Base-by-base conservation (phyloP, 2,113 vertebrate genomes). In the Lampris incognitus region DNA sequence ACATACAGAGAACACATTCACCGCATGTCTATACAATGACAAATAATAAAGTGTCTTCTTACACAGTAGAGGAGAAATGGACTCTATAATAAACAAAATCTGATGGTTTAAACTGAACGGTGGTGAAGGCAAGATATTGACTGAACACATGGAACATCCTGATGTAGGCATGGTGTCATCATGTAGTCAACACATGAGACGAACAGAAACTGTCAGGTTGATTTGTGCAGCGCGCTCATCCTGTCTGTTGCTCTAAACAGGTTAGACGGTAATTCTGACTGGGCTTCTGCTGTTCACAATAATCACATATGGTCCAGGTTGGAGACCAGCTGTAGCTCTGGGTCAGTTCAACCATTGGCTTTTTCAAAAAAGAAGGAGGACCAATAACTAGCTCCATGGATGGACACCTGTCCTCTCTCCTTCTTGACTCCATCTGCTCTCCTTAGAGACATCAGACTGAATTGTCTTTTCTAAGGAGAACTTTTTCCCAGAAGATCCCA, bases 401-500 rank as follows among this genome's bases (percentile, higher is more conserved):
- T 82, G 81, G 67, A 60, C 79, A 80, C 78, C 9, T 79, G 68
- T 81, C 74, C 81, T 74, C 2, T 46, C 49, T 51, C 49, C 49
- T 4, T 10, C 8, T 4, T 51, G 49, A 51, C 49, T 51, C 11
- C 8, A 10, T 66, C 64, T 39, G 37, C 37, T 38, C 37, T 39
- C 48, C 8, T 13, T 24, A 66, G 49, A 55, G 51, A 4, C 9
- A 11, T 1, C 38, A 67, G 6, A 41, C 41, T 41, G 38, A 67
- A 67, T 52, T 67, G 38, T 51, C 50, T 48, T 51, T 37, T 54
- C 80, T 40, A 48, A 72, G 83, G 82, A 66, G 1, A 69, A 72
- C 65, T 41, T 1, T 66, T 92, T 92, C 90, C 91, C 77, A 10
- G 69, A 85, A 92, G 42, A 74, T 60, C 73, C 83, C 75, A 90